Conservation (phyloP, 2,888 invertebrate species). For the Eugnorisma glareosa region DNA sequence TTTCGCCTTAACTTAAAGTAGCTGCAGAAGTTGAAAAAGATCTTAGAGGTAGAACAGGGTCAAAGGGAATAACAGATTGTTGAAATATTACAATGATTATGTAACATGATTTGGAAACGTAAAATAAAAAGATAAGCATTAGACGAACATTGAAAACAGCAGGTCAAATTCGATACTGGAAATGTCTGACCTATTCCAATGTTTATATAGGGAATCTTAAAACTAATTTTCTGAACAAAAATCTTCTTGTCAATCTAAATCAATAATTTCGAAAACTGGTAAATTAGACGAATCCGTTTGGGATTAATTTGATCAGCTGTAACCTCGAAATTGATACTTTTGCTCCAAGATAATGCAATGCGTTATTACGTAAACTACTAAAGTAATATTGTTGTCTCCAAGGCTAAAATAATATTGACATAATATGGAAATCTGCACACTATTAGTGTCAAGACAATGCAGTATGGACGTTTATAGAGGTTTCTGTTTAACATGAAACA, state of each 20-base stretch:
- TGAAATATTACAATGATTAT: neutral
- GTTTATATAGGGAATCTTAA: neutral
- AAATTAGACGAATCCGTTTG: conserved; percentile 1
- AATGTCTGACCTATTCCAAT: conserved; percentile 16
- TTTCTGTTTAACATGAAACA: neutral
- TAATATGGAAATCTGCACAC: conserved; percentile 6
- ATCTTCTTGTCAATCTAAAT: neutral
- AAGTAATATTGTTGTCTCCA: conserved; percentile 2
- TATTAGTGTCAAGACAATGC: conserved; percentile 22
- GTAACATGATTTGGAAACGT: conserved; percentile 9
- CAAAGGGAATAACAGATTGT: neutral
- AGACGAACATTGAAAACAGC: neutral
- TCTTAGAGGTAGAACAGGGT: neutral
- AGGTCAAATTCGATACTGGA: conserved; percentile 34
- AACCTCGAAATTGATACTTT: conserved; percentile 8
- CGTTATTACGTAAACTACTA: conserved; percentile 2
- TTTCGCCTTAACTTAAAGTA: neutral
- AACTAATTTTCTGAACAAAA: neutral
- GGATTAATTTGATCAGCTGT: conserved; percentile 33
- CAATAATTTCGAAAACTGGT: neutral
- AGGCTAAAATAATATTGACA: conserved; percentile 22
- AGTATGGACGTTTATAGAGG: neutral
- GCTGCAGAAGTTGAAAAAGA: neutral
- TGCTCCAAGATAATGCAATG: conserved; percentile 10
- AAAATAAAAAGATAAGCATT: conserved; percentile 1